Percentiles rank a stretch among this genome's conserved stretches.
These are phyloP conservation scores for Proteles cristata DNA, from an alignment of 2,113 vertebrate genomes.

Conservation along the genomic window DNA sequence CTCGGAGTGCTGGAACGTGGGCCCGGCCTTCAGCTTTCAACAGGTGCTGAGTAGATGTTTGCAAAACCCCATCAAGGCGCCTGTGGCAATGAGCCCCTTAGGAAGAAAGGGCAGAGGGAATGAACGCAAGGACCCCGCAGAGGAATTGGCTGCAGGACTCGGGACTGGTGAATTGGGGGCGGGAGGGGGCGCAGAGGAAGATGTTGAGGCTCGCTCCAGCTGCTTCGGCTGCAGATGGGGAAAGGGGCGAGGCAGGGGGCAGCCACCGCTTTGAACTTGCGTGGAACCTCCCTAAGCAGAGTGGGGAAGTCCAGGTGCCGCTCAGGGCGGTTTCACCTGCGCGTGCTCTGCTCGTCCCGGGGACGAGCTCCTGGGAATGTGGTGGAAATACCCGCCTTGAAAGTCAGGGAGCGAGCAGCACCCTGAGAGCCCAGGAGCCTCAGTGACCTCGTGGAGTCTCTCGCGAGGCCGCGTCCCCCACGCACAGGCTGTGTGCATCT, in stretches of 20 bases:
- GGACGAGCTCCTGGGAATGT: slow-evolving; percentile 30
- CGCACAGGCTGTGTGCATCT: neutral
- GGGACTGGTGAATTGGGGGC: neutral
- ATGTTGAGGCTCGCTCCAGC: slow-evolving; percentile 59
- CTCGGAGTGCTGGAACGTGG: neutral
- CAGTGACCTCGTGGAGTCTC: no score
- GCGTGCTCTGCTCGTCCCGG: neutral
- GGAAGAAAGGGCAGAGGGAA: slow-evolving; percentile 1
- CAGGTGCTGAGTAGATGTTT: neutral
- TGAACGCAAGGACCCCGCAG: neutral
- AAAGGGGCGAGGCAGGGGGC: slow-evolving; percentile 43
- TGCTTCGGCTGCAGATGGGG: neutral
- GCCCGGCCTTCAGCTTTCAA: neutral
- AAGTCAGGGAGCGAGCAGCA: neutral
- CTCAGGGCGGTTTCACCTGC: slow-evolving; percentile 58
- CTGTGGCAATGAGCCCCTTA: neutral
- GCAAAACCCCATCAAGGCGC: neutral
- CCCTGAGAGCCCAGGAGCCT: no score
- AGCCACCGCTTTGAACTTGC: slow-evolving; percentile 74
- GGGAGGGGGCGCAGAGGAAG: neutral
- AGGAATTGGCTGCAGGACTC: neutral
- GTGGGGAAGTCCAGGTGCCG: slow-evolving; percentile 66
- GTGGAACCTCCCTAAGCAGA: slow-evolving; percentile 40
- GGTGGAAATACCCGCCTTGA: slow-evolving; percentile 63
- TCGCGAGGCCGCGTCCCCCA: neutral